phyloP scores from a whole-genome alignment of 2,888 invertebrate species.

The Sinopyrophorus schimmeli region DNA sequence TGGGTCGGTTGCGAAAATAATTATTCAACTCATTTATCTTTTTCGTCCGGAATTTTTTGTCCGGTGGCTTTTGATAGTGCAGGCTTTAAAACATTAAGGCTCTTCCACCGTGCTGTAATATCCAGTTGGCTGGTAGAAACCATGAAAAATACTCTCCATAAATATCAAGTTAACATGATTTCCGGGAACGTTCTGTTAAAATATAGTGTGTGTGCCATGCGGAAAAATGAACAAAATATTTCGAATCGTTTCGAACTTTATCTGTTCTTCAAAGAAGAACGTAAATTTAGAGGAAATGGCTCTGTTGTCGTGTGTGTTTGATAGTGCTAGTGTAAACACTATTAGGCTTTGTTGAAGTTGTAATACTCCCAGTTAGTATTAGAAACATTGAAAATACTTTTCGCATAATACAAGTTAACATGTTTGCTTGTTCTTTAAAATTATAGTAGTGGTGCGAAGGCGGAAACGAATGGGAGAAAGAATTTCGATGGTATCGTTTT shows the following conservation, averaged over 20 bases:
- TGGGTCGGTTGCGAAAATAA: no score
- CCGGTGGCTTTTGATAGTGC: slow-evolving; percentile 45
- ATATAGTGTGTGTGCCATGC: slow-evolving; percentile 28
- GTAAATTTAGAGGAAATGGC: slow-evolving; percentile 21
- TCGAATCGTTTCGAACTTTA: slow-evolving; percentile 13
- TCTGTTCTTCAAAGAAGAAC: slow-evolving; percentile 20
- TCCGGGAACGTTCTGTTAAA: slow-evolving; percentile 45
- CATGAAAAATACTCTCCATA: slow-evolving; percentile 50
- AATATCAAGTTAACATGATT: slow-evolving; percentile 48
- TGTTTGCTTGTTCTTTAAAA: no score
- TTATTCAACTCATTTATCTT: no score
- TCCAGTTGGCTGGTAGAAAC: slow-evolving; percentile 47
- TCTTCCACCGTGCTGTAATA: slow-evolving; percentile 50
- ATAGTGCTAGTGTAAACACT: slow-evolving; percentile 1
- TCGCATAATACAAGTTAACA: slow-evolving; percentile 1
- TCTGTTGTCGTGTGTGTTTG: slow-evolving; percentile 2
- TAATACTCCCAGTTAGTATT: no score
- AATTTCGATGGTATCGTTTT: slow-evolving; percentile 3
- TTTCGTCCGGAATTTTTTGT: slow-evolving; percentile 26
- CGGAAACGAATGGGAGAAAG: no score
- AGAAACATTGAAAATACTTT: no score
- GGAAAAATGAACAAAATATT: slow-evolving; percentile 21
- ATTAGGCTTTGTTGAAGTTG: no score
- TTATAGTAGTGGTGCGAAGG: no score
- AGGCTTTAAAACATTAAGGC: slow-evolving; percentile 51